Evolutionary conservation across 2,797 vertebrate genomes (phyloP), one percentile per base, ranked within the genome.

Genomic region (Mormyrops attenuatus): DNA sequence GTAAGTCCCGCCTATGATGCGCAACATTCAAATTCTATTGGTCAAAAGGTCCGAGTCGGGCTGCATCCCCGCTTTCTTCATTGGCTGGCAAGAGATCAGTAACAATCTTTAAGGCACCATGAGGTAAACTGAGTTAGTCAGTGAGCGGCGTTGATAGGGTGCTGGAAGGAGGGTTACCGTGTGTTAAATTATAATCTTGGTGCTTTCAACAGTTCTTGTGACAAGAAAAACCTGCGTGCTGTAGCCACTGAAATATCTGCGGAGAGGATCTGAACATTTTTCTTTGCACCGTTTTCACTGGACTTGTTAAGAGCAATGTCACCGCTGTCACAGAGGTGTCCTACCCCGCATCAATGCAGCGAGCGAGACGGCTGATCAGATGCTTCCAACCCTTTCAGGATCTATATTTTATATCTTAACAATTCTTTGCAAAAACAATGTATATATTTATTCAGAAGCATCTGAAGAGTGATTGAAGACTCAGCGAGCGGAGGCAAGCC

Each of bases 71-170:
- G 91, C 91, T 41, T 91, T 89, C 90, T 89, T 66, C 92, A 98
- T 99, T 99, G 98, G 98, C 95, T 97, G 97, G 95, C 95, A 44
- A 91, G 91, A 95, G 97, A 97, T 97, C 93, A 95, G 97, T 97
- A 97, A 97, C 97, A 96, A 97, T 97, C 97, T 97, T 98, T 98
- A 99, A 98, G 97, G 96, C 98, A 96, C 97, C 97, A 96, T 96
- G 98, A 97, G 97, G 97, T 96, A 96, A 97, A 96, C 96, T 95
- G 97, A 97, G 97, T 96, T 96, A 97, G 97, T 95, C 95, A 95
- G 95, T 93, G 94, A 94, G 95, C 94, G 95, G 69, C 92, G 93
- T 90, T 92, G 93, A 92, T 49, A 89, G 89, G 91, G 86, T 88
- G 90, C 92, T 44, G 89, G 69, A 69, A 89, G 88, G 55, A 88